A percentile compares a stretch with the other conserved stretches of the same genome.
phyloP scores from a whole-genome alignment of 2,888 invertebrate genomes.

The Eupithecia tripunctaria region DNA sequence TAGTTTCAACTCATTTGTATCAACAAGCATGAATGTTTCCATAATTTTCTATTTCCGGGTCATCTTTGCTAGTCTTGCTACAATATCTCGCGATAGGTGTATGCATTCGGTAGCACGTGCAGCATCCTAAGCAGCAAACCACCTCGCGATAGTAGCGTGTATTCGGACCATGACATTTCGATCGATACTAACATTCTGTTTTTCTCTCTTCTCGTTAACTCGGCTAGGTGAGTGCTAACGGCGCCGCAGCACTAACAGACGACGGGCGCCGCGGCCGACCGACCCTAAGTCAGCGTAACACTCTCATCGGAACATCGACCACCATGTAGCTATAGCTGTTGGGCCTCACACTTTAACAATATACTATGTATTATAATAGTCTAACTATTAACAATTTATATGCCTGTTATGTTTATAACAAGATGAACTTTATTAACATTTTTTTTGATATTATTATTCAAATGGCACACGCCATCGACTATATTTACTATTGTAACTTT shows the following conservation, averaged over 20 bases:
- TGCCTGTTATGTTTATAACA: slow-evolving; percentile 85
- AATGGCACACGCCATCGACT: slow-evolving; percentile 85
- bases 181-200: slow-evolving; percentile 88
- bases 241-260: slow-evolving; percentile 83
- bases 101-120: slow-evolving; percentile 24
- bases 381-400: slow-evolving; percentile 84
- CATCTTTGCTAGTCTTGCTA: not conserved
- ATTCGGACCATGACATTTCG: slow-evolving; percentile 82
- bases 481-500: slow-evolving; percentile 81
- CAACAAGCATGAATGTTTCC: not conserved
- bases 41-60: not conserved
- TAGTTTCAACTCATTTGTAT: slow-evolving; percentile 12
- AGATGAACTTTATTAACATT: slow-evolving; percentile 82
- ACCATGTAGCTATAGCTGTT: slow-evolving; percentile 84
- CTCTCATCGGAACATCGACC: slow-evolving; percentile 82
- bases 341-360: slow-evolving; percentile 84
- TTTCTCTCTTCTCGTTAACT: slow-evolving; percentile 89
- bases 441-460: slow-evolving; percentile 65
- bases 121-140: slow-evolving; percentile 68
- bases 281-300: slow-evolving; percentile 76
- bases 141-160: slow-evolving; percentile 75
- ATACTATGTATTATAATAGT: slow-evolving; percentile 84
- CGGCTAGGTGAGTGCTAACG: slow-evolving; percentile 93
- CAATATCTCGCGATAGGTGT: not conserved
- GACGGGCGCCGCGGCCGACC: slow-evolving; percentile 68